phyloP scores from a whole-genome alignment of 2,797 vertebrate species.

The Picus viridis region DNA sequence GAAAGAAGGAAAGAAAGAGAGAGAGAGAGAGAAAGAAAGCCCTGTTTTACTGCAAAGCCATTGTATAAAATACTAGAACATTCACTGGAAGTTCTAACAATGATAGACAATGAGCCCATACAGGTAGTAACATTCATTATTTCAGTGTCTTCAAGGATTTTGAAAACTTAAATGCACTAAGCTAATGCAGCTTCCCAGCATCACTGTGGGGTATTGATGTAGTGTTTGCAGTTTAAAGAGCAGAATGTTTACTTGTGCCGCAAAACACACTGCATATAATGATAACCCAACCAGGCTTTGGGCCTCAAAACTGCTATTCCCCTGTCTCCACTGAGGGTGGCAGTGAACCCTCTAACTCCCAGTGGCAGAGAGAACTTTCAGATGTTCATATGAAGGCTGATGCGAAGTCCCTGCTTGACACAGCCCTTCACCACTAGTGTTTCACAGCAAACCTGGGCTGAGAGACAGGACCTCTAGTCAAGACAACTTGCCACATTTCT shows the following conservation, averaged over 20 bases:
- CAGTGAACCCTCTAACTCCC: neutral
- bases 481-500: neutral
- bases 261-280: neutral
- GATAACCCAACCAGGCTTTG: neutral
- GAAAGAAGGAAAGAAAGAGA: no score
- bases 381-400: accelerated
- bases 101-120: no score
- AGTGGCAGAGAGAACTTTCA: neutral
- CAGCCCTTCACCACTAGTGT: no score
- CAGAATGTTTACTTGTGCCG: neutral
- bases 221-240: neutral
- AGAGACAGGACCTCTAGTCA: neutral
- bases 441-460: neutral
- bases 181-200: neutral
- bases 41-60: neutral
- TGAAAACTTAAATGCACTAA: neutral
- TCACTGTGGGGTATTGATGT: neutral
- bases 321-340: no score
- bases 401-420: neutral
- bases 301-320: neutral
- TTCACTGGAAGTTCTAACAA: neutral
- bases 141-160: neutral
- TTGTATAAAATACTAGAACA: neutral
- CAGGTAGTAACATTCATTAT: neutral
- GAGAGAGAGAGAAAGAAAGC: no score